Conservation (phyloP, 2,113 vertebrate genomes). For the Cisticola juncidis region DNA sequence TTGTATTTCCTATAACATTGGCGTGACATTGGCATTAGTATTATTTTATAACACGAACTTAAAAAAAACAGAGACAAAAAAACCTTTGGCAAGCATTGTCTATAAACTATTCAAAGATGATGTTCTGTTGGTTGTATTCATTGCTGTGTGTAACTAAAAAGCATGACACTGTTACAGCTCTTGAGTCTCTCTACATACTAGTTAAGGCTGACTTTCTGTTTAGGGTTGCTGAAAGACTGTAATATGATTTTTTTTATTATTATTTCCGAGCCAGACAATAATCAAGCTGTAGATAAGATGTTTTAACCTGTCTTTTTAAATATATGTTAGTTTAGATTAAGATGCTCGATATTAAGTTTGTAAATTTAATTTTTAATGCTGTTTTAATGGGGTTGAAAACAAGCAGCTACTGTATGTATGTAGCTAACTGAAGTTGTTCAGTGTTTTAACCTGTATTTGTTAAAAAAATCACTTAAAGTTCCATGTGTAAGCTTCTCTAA, state of each 20-base stretch:
- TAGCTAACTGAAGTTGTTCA: slow-evolving; percentile 96
- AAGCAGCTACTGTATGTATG: slow-evolving; percentile 90
- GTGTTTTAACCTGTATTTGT: slow-evolving; percentile 99
- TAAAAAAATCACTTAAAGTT: slow-evolving; percentile 91
- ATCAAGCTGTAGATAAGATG: slow-evolving; percentile 87
- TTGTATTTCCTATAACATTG: slow-evolving; percentile 78
- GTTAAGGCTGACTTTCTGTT: slow-evolving; percentile 76
- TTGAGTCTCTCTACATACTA: slow-evolving; percentile 78
- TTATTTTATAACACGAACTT: slow-evolving; percentile 81
- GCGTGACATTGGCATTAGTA: slow-evolving; percentile 73
- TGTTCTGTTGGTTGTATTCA: slow-evolving; percentile 82
- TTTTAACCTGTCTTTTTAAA: slow-evolving; percentile 87
- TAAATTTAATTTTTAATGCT: slow-evolving; percentile 91
- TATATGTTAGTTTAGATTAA: slow-evolving; percentile 85
- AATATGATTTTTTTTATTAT: slow-evolving; percentile 61
- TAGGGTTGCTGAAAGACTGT: slow-evolving; percentile 81
- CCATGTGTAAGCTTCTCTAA: slow-evolving; percentile 97
- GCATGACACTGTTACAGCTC: slow-evolving; percentile 82
- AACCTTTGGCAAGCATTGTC: slow-evolving; percentile 74
- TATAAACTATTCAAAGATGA: slow-evolving; percentile 76
- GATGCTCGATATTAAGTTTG: slow-evolving; percentile 90
- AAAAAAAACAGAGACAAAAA: slow-evolving; percentile 39
- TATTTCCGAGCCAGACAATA: slow-evolving; percentile 72
- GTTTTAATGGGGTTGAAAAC: slow-evolving; percentile 87
- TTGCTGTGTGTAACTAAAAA: slow-evolving; percentile 79